Percentiles rank a stretch among this genome's conserved stretches.
These are phyloP conservation scores for Procavia capensis DNA, from an alignment of 2,113 vertebrate species.

Conservation along the genomic window DNA sequence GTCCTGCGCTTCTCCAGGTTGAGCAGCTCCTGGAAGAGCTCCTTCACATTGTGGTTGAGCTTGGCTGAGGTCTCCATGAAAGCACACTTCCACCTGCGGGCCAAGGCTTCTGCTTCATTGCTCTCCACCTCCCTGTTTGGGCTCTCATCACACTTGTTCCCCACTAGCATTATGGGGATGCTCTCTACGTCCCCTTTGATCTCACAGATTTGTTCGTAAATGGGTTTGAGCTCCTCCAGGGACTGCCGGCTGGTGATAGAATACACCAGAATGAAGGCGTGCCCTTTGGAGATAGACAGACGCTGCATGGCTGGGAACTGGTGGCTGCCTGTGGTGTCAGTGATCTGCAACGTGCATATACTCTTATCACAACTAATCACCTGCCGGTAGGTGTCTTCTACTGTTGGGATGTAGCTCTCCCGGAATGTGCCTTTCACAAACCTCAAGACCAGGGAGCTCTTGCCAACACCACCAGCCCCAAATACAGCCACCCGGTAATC, in stretches of 20 bases:
- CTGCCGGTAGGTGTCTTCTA: conserved; percentile 92
- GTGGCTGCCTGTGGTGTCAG: conserved; percentile 91
- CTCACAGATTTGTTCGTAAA: conserved; percentile 91
- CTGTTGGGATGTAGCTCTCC: conserved; percentile 91
- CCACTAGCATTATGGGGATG: conserved; percentile 92
- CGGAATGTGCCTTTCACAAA: conserved; percentile 92
- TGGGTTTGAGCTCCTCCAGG: conserved; percentile 90
- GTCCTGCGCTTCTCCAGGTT: conserved; percentile 92
- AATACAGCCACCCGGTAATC: conserved; percentile 92
- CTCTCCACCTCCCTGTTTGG: conserved; percentile 89
- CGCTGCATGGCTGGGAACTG: conserved; percentile 93
- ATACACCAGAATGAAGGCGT: conserved; percentile 91
- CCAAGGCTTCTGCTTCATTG: conserved; percentile 88
- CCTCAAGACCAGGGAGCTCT: conserved; percentile 90
- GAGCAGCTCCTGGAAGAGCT: conserved; percentile 91
- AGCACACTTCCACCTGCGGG: conserved; percentile 91
- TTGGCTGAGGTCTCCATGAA: conserved; percentile 93
- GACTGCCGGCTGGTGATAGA: conserved; percentile 91
- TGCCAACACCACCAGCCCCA: conserved; percentile 91
- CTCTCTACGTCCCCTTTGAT: conserved; percentile 91
- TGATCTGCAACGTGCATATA: conserved; percentile 92
- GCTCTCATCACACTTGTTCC: conserved; percentile 91
- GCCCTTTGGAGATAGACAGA: conserved; percentile 91
- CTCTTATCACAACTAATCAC: conserved; percentile 93
- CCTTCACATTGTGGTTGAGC: conserved; percentile 90